A percentile compares a stretch with the other conserved stretches of the same genome.
Conservation (phyloP, 2,797 vertebrate species). For the Buceros bicornis region DNA sequence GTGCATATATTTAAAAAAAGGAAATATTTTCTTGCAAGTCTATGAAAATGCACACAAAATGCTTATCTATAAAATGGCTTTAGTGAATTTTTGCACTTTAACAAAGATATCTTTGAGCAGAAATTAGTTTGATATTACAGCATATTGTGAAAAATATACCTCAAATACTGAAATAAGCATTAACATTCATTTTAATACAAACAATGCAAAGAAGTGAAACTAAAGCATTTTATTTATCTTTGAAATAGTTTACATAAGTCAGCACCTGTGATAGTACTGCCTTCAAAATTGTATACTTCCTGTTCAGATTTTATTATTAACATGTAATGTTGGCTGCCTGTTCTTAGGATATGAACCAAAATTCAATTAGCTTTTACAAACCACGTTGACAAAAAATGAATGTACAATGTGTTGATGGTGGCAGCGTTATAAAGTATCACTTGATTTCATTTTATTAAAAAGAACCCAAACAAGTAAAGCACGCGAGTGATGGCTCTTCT, state of each 20-base stretch:
- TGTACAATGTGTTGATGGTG: neutral
- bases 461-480: neutral
- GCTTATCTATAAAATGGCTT: neutral
- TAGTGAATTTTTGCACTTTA: constrained; percentile 75
- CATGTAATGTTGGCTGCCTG: neutral
- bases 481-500: neutral
- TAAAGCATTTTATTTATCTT: constrained; percentile 40
- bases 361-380: neutral
- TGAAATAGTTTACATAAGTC: neutral
- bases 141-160: constrained; percentile 47
- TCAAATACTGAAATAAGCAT: constrained; percentile 56
- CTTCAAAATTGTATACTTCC: constrained; percentile 4
- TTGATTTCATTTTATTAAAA: neutral
- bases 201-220: constrained; percentile 16
- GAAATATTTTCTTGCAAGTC: neutral
- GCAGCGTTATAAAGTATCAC: neutral
- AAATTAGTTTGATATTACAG: constrained; percentile 26
- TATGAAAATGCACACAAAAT: neutral
- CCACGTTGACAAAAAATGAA: constrained; percentile 6
- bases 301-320: constrained; percentile 15
- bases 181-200: neutral
- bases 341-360: neutral
- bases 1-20: neutral
- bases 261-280: neutral
- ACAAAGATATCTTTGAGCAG: constrained; percentile 12